Base-by-base conservation (phyloP, 2,888 invertebrate genomes). In the Ctenicera cuprea region DNA sequence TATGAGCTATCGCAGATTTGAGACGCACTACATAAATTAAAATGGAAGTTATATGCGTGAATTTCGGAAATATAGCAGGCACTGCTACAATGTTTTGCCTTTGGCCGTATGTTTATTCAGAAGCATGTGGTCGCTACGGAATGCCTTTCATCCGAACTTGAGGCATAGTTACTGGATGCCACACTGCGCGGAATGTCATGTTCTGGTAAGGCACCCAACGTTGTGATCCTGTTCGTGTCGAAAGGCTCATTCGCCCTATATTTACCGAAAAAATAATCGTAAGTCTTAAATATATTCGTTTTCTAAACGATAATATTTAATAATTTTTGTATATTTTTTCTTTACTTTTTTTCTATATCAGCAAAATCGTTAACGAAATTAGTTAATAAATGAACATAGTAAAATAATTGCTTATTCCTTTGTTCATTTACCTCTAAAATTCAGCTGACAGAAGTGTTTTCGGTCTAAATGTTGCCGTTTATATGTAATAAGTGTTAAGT, bases 91-190 rank as follows among this genome's bases (percentile, higher is more conserved):
- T 71, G 67, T 75, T 75, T 71, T 68, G 75, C 75, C 75, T 70
- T 67, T 67, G 75, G 75, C 74, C 71, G 71, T 85, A 83, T 85
- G 85, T 85, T 86, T 85, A 85, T 85, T 85, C 85, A 85, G 84
- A 84, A 85, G 86, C 84, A 85, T 85, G 86, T 85, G 86, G 86
- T 85, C 83, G 80, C 81, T 71, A 79, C 77, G 86, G 87, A 87
- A 87, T 86, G 86, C 86, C 84, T 87, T 87, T 86, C 86, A 86
- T 85, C 86, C 85, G 82, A 86, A 86, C 85, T 86, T 86, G 85
- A 85, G 85, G 85, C 86, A 87, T 86, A 87, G 86, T 86, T 87
- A 83, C 81, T 80, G 83, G 83, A 86, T 86, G 85, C 87, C 86
- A 82, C 82, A 82, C 83, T 81, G 82, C 80, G 82, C 81, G 86